phyloP scores from a whole-genome alignment of 2,797 vertebrate species.

The Acanthurus tractus region DNA sequence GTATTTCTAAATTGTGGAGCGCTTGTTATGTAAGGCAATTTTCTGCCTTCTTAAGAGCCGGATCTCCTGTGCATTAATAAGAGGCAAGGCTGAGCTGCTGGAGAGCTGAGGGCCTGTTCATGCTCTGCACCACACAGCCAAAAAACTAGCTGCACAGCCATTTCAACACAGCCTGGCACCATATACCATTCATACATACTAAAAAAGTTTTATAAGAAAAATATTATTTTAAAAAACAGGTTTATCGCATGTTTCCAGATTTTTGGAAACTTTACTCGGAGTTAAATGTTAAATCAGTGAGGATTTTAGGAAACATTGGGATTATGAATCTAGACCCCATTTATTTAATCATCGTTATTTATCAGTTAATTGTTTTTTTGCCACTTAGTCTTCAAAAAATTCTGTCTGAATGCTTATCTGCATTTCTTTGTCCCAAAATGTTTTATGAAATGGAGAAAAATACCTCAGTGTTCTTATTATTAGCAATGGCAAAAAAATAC shows the following conservation, averaged over 20 bases:
- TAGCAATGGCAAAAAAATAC: no score
- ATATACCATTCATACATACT: conserved; percentile 30
- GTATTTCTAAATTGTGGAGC: conserved; percentile 90
- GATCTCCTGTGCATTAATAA: conserved; percentile 88
- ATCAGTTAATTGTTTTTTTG: conserved; percentile 4
- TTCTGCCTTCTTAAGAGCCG: conserved; percentile 90
- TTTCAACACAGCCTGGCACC: conserved; percentile 52
- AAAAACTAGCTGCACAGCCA: conserved; percentile 22
- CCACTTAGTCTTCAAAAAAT: neutral
- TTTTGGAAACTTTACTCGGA: no score
- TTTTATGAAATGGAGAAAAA: neutral
- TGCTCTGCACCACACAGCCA: conserved; percentile 65
- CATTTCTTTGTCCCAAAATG: neutral
- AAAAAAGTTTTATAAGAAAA: conserved; percentile 48
- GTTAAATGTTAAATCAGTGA: no score
- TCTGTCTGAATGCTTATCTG: neutral
- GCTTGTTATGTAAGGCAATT: conserved; percentile 91
- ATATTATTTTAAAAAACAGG: conserved; percentile 53
- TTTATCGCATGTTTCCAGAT: neutral
- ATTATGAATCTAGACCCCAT: no score
- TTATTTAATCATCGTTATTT: neutral
- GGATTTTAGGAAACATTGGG: no score
- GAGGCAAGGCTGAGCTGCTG: conserved; percentile 76
- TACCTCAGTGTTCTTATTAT: neutral
- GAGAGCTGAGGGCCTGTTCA: conserved; percentile 72